Percentiles rank a stretch among this genome's conserved stretches.
Evolutionary conservation across 2,113 vertebrate species (phyloP).

Genomic region (Bucco capensis): DNA sequence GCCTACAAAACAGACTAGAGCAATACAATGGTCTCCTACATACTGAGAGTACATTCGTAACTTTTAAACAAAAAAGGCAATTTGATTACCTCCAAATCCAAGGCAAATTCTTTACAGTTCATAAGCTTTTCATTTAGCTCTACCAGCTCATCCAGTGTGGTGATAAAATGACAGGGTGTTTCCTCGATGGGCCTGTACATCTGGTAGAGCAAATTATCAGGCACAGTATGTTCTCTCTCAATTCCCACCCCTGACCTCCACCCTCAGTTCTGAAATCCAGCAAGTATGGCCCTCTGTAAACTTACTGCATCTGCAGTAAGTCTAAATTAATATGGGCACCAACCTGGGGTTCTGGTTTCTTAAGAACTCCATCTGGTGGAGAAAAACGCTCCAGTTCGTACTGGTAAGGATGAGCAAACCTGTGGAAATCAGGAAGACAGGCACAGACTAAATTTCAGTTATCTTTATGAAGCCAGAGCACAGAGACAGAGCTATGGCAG

Average conservation of each 20-base stretch:
- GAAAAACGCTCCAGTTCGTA: slow-evolving; percentile 88
- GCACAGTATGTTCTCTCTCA: background rate
- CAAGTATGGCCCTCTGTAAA: background rate
- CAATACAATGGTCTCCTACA: background rate
- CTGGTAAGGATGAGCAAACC: slow-evolving; percentile 94
- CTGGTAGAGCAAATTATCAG: slow-evolving; percentile 69
- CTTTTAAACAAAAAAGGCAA: background rate
- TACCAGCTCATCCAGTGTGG: slow-evolving; percentile 84
- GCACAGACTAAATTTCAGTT: background rate
- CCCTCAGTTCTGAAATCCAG: background rate
- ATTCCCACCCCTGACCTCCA: background rate
- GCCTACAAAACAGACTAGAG: background rate
- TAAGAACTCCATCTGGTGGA: slow-evolving; percentile 75
- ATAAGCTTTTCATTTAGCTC: slow-evolving; percentile 89
- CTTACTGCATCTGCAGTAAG: background rate
- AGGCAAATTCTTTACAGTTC: slow-evolving; percentile 84
- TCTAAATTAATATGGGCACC: background rate
- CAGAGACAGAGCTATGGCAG: background rate
- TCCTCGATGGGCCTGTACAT: slow-evolving; percentile 80
- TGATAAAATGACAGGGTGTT: slow-evolving; percentile 81
- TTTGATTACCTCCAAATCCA: slow-evolving; percentile 89
- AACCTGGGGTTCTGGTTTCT: slow-evolving; percentile 86
- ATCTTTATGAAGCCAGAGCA: background rate
- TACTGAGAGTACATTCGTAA: background rate
- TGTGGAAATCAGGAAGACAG: slow-evolving; percentile 45